A percentile compares a stretch with the other conserved stretches of the same genome.
phyloP scores from a whole-genome alignment of 2,888 invertebrate genomes.

The Acanthopleura granulata region DNA sequence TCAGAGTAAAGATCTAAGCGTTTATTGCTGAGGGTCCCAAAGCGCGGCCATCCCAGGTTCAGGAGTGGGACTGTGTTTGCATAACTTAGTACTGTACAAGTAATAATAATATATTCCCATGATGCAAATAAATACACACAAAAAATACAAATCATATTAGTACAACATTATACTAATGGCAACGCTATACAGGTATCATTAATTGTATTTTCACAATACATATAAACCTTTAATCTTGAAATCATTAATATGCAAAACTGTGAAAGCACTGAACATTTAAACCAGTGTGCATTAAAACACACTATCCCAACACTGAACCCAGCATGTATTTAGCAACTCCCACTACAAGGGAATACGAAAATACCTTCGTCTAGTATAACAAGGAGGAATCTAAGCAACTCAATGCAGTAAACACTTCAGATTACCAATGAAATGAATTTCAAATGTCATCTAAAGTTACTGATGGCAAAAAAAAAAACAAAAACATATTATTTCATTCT shows the following conservation, averaged over 20 bases:
- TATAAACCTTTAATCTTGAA: slow-evolving; percentile 3
- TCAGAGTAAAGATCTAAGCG: neutral
- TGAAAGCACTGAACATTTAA: slow-evolving; percentile 19
- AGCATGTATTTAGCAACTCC: too few species aligned
- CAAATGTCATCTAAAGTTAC: too few species aligned
- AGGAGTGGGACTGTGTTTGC: neutral
- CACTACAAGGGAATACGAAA: too few species aligned
- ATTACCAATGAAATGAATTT: too few species aligned
- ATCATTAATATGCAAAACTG: slow-evolving; percentile 14
- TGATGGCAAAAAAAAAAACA: too few species aligned
- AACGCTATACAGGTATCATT: neutral
- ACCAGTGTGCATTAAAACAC: neutral
- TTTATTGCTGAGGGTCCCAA: slow-evolving; percentile 9
- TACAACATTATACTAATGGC: slow-evolving; percentile 10
- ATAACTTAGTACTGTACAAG: slow-evolving; percentile 17
- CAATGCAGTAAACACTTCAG: too few species aligned
- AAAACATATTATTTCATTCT: too few species aligned
- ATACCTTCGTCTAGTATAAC: too few species aligned
- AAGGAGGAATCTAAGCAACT: too few species aligned
- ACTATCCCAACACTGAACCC: too few species aligned
- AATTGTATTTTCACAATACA: neutral
- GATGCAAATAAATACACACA: slow-evolving; percentile 16
- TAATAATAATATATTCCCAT: slow-evolving; percentile 3
- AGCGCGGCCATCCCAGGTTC: neutral
- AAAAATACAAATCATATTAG: neutral